These are phyloP conservation scores for Rambutsinella grinnellia DNA, from an alignment of 2,888 invertebrate species.

Conservation along the genomic window DNA sequence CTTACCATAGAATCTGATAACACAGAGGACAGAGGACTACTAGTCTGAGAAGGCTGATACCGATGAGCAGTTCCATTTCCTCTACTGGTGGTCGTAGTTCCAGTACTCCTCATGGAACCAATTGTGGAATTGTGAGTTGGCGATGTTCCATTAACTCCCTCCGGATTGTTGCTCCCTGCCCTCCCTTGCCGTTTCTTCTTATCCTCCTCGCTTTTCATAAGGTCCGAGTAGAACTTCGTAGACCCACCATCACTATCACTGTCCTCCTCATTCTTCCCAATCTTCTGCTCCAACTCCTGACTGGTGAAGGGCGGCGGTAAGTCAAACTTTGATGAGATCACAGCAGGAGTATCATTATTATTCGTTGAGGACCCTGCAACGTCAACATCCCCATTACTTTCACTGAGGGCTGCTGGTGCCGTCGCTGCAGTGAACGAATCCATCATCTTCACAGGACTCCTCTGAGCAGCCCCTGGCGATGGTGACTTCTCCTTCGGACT, in stretches of 20 bases:
- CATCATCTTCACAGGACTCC: constrained; percentile 16
- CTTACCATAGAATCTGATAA: too few relatives aligned
- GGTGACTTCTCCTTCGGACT: constrained; percentile 26
- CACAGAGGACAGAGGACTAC: constrained; percentile 28
- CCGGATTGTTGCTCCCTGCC: not conserved
- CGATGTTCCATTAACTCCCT: constrained; percentile 1
- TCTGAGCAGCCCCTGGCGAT: constrained; percentile 30
- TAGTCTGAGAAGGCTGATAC: constrained; percentile 5
- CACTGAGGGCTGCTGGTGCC: not conserved
- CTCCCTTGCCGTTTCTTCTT: constrained; percentile 14
- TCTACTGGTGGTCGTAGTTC: not conserved
- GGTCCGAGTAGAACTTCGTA: constrained; percentile 35
- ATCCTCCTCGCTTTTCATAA: constrained; percentile 34
- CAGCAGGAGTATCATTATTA: not conserved
- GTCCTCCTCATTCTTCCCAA: constrained; percentile 20
- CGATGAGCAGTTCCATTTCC: not conserved
- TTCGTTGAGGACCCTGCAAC: not conserved
- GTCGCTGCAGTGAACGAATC: constrained; percentile 20
- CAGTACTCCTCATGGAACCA: not conserved
- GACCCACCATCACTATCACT: constrained; percentile 41
- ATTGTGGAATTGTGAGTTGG: not conserved
- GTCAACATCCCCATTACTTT: not conserved
- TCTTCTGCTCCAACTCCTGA: constrained; percentile 36
- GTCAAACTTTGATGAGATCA: constrained; percentile 34
- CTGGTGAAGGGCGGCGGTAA: constrained; percentile 24